Evolutionary conservation across 2,797 vertebrate genomes (phyloP), one percentile per base, ranked within the genome.

Genomic region (Rallus crepitans): DNA sequence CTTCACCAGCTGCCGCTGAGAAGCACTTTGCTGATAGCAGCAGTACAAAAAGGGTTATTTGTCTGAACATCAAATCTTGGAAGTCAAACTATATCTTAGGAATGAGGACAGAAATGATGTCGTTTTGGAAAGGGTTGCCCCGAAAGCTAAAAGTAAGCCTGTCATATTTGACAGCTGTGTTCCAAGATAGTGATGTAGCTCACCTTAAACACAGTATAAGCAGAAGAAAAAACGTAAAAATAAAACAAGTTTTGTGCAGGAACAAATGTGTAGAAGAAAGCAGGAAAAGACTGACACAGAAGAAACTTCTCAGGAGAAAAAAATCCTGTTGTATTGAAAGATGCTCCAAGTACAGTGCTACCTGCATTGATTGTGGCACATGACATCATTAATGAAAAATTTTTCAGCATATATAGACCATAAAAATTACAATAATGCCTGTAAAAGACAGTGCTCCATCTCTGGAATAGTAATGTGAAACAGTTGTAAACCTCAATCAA

Each of bases 251-350:
- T 87, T 76, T 86, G 18, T 76, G 21, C 28, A 63, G 78, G 20
- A 77, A 50, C 8, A 61, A 82, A 84, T 11, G 18, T 23, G 30
- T 3, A 85, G 81, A 83, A 88, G 72, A 92, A 93, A 91, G 21
- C 30, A 85, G 89, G 75, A 92, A 89, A 84, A 82, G 13, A 64
- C 24, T 25, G 79, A 89, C 37, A 94, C 88, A 66, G 60, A 87
- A 82, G 66, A 31, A 96, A 82, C 52, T 77, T 91, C 39, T 77
- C 25, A n/a, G 47, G 8, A 82, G n/a, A 52, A 70, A 28, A 80
- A 83, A 85, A 73, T 72, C 12, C 60, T 8, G 1, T n/a, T 65
- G 11, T 27, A 45, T 28, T 80, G n/a, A 64, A 69, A 93, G 84
- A 69, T 45, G 30, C 23, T 80, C 4, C 10, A 75, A 45, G 23